These are phyloP conservation scores for Embidobia sp. DNA, from an alignment of 2,888 invertebrate genomes.

Conservation along the genomic window DNA sequence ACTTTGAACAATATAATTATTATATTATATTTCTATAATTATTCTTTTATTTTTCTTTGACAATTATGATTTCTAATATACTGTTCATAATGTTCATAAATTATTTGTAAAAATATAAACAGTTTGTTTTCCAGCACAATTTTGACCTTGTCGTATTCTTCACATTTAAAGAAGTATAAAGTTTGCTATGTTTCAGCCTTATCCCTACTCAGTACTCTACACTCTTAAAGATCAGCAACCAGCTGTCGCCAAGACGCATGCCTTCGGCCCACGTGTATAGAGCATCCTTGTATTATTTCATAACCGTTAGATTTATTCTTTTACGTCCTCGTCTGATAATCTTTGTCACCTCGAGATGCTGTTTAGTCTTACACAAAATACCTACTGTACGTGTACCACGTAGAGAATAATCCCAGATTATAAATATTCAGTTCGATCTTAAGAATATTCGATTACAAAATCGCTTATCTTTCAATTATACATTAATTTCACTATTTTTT, in stretches of 20 bases:
- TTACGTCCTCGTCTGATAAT: slow-evolving; percentile 57
- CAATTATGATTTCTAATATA: too few species aligned
- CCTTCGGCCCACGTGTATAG: slow-evolving; percentile 21
- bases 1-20: too few species aligned
- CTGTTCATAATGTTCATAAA: too few species aligned
- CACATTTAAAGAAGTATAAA: too few species aligned
- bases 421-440: slow-evolving; percentile 28
- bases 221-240: slow-evolving; percentile 38
- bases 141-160: too few species aligned
- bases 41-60: too few species aligned
- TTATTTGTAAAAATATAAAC: too few species aligned
- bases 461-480: slow-evolving; percentile 11
- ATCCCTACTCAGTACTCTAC: too few species aligned
- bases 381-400: neutral
- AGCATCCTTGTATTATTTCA: slow-evolving; percentile 22
- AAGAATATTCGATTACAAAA: slow-evolving; percentile 46
- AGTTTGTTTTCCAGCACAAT: too few species aligned
- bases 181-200: too few species aligned
- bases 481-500: too few species aligned
- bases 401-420: neutral
- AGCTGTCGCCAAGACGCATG: slow-evolving; percentile 37
- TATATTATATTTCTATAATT: too few species aligned
- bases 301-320: slow-evolving; percentile 51
- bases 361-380: slow-evolving; percentile 25
- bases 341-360: slow-evolving; percentile 41